Evolutionary conservation across 2,888 invertebrate genomes (phyloP), one percentile per base, ranked within the genome.

Genomic region (Drosophila colorata): DNA sequence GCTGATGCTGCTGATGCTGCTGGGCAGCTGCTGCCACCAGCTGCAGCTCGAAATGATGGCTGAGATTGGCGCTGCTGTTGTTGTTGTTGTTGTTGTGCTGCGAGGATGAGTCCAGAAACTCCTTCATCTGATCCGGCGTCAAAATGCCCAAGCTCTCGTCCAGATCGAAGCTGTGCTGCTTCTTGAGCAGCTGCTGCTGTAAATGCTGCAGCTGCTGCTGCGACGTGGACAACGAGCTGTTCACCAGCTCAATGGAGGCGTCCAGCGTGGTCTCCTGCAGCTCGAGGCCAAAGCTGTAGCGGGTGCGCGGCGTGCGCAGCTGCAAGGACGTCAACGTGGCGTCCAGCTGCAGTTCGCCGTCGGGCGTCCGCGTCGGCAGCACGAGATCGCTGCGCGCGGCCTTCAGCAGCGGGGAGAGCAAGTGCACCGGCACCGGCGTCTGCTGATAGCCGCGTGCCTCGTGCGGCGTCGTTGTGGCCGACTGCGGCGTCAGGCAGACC

Each of bases 51-150:
- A 85, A n/a, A 13, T 82, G 87, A 47, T 87, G 80, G 81, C 95
- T 95, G 0, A 52, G 20, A 14, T 37, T 65, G 2, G 63, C 35
- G 25, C 8, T 28, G 25, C 41, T 71, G 67, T 38, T 38, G 16
- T 18, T 52, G 20, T 40, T 52, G 20, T 94, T 93, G 53, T 84
- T 82, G 5, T 79, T 61, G 18, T 76, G 72, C 7, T 77, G 78
- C n/a, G 73, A 72, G 1, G 74, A 52, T 33, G 94, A 94, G 63
- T 94, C 94, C 78, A 95, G 92, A 78, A 95, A 94, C 76, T 95
- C 95, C 80, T 96, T 95, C 96, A 97, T 97, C 92, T 97, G 97
- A 92, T 97, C 97, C 0, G 97, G 97, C 9, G 97, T 97, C 70
- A 98, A 93, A 84, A 97, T 97, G 5, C 97, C 97, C 80, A 97